Evolutionary conservation across 2,797 vertebrate species (phyloP).

Genomic region (Pantherophis vulpinus): DNA sequence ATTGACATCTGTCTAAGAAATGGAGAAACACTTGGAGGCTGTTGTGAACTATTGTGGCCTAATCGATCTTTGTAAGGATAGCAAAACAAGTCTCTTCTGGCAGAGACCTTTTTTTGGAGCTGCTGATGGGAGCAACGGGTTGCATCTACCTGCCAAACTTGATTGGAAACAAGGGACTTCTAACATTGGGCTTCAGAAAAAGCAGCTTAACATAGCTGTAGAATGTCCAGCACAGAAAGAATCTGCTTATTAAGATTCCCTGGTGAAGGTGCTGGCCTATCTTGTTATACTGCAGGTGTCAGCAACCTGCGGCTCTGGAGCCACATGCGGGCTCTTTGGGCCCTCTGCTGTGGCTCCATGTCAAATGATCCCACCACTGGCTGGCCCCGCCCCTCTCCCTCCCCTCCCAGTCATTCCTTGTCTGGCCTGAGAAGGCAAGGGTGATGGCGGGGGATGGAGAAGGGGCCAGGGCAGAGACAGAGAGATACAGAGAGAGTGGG

Average conservation of each 20-base stretch:
- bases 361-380: no score
- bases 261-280: not conserved
- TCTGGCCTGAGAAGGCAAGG: no score
- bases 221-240: not conserved
- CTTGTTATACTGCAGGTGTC: not conserved
- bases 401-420: no score
- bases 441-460: no score
- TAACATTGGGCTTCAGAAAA: not conserved
- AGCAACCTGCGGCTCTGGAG: no score
- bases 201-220: not conserved
- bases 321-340: no score
- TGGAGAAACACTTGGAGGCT: not conserved
- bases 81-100: conserved; percentile 10
- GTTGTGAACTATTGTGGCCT: not conserved
- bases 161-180: not conserved
- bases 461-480: no score
- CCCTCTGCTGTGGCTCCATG: no score
- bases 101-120: conserved; percentile 4
- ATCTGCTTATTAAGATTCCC: not conserved
- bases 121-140: not conserved
- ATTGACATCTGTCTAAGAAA: conserved; percentile 9
- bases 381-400: no score
- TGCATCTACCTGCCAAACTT: not conserved
- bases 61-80: conserved; percentile 17
- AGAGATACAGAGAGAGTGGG: no score